These are phyloP conservation scores for Pogonocherus hispidulus DNA, from an alignment of 2,888 invertebrate species.

Conservation along the genomic window DNA sequence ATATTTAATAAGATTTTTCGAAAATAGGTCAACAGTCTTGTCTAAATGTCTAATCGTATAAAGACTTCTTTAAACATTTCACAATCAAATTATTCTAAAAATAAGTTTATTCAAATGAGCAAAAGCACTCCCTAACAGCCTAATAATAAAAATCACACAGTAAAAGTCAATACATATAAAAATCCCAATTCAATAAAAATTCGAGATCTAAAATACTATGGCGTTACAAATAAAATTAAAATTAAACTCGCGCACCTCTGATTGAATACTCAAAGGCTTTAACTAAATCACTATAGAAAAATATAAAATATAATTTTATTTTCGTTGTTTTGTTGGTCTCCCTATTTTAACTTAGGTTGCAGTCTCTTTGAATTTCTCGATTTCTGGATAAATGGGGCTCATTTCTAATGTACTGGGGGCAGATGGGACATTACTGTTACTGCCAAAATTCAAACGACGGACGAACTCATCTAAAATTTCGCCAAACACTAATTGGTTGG, in stretches of 20 bases:
- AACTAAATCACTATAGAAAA: not conserved
- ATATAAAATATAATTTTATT: slow-evolving; percentile 13
- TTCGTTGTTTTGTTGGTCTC: slow-evolving; percentile 14
- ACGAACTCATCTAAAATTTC: slow-evolving; percentile 86
- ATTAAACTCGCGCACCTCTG: slow-evolving; percentile 8
- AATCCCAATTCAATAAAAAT: slow-evolving; percentile 6
- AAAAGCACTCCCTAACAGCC: slow-evolving; percentile 21
- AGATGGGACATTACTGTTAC: slow-evolving; percentile 81
- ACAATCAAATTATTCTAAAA: slow-evolving; percentile 17
- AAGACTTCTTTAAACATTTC: not conserved
- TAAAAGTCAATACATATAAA: slow-evolving; percentile 3
- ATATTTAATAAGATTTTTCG: slow-evolving; percentile 6
- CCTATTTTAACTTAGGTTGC: slow-evolving; percentile 77
- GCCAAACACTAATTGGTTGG: slow-evolving; percentile 84
- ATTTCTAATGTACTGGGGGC: slow-evolving; percentile 90
- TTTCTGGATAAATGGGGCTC: slow-evolving; percentile 87
- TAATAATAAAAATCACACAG: slow-evolving; percentile 28
- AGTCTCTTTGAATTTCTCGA: slow-evolving; percentile 85
- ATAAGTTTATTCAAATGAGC: slow-evolving; percentile 26
- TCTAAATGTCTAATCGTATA: slow-evolving; percentile 22
- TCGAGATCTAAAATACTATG: slow-evolving; percentile 30
- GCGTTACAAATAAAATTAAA: slow-evolving; percentile 22
- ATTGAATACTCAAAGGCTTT: slow-evolving; percentile 5
- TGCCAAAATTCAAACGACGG: slow-evolving; percentile 77
- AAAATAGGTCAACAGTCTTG: slow-evolving; percentile 34